Conservation (phyloP, 2,797 vertebrate species). For the Crenuchus spilurus region DNA sequence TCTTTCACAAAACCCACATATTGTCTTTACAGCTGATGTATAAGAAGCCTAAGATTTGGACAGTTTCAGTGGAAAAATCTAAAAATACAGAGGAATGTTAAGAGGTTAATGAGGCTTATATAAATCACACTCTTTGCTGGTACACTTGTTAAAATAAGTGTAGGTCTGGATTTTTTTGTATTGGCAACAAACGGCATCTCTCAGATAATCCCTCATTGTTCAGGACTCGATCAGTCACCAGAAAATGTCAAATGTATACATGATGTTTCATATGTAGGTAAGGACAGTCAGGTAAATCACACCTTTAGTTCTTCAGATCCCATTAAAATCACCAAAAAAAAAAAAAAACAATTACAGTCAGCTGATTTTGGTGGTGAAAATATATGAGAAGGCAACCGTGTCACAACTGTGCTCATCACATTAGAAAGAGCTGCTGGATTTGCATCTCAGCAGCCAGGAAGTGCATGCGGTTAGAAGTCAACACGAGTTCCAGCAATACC, state of each 20-base stretch:
- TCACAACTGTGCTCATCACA: neutral
- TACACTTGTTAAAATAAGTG: constrained; percentile 8
- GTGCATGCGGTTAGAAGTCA: neutral
- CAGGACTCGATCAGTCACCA: neutral
- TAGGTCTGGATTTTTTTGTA: too few species aligned
- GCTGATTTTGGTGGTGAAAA: neutral
- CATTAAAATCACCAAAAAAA: neutral
- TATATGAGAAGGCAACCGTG: neutral
- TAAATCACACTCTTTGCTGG: neutral
- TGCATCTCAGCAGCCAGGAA: neutral
- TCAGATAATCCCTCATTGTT: neutral
- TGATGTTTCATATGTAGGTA: too few species aligned
- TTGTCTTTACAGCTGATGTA: too few species aligned
- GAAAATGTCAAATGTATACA: too few species aligned
- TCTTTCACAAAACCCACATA: too few species aligned
- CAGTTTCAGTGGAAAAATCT: too few species aligned
- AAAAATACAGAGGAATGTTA: too few species aligned
- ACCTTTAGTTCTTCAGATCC: too few species aligned
- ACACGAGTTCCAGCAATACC: neutral
- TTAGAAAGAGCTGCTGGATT: neutral
- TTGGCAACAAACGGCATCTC: neutral
- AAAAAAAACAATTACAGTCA: neutral
- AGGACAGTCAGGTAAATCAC: too few species aligned
- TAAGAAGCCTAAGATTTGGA: too few species aligned
- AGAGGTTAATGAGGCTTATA: neutral